These are phyloP conservation scores for Zaprionus camerounensis DNA, from an alignment of 1,140 invertebrate genomes.

Conservation along the genomic window DNA sequence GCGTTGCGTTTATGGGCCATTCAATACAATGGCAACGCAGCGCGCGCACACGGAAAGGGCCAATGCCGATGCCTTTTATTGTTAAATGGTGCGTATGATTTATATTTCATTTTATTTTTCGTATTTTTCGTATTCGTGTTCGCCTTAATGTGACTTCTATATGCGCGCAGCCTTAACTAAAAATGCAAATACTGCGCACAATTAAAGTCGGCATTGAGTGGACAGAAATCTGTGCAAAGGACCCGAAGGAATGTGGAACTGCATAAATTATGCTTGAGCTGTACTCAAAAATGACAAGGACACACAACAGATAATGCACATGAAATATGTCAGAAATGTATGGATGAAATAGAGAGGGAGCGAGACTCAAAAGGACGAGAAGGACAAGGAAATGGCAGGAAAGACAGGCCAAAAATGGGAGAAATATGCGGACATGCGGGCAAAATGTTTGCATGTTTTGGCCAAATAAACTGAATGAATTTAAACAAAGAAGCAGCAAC, in stretches of 20 bases:
- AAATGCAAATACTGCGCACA: conserved; percentile 19
- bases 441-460: conserved; percentile 67
- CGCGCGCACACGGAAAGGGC: conserved; percentile 32
- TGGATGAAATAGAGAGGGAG: not conserved
- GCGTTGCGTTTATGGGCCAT: conserved; percentile 75
- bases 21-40: conserved; percentile 56
- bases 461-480: conserved; percentile 77
- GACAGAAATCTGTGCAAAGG: not conserved
- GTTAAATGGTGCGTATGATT: conserved; percentile 82
- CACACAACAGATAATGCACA: conserved; percentile 69
- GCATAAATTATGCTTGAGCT: conserved; percentile 69
- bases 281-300: conserved; percentile 43
- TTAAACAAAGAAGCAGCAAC: conserved; percentile 41
- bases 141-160: conserved; percentile 25
- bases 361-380: not conserved
- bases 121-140: conserved; percentile 51
- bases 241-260: conserved; percentile 24
- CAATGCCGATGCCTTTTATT: conserved; percentile 67
- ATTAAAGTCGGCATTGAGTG: conserved; percentile 18
- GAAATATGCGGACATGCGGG: conserved; percentile 14
- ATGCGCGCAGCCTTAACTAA: conserved; percentile 8
- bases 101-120: conserved; percentile 77
- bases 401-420: conserved; percentile 22
- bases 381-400: not conserved
- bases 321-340: conserved; percentile 74